Percentiles rank a stretch among this genome's conserved stretches.
phyloP scores from a whole-genome alignment of 2,797 vertebrate genomes.

The Microhierax caerulescens region DNA sequence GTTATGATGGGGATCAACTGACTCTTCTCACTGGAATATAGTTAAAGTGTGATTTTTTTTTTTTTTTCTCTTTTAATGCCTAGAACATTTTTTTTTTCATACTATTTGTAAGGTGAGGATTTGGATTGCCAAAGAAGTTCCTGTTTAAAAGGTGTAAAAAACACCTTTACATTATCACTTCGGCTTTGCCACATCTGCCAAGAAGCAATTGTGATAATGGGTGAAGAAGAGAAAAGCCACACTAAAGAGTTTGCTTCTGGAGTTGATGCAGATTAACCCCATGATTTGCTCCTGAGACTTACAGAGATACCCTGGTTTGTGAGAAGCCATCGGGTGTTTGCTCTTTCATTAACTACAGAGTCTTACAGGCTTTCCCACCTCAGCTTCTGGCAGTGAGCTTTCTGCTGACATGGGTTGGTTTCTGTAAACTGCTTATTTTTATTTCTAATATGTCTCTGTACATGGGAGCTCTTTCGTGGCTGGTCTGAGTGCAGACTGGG shows the following conservation, averaged over 20 bases:
- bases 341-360: background rate
- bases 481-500: background rate
- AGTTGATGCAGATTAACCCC: background rate
- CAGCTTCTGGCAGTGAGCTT: background rate
- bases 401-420: background rate
- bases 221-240: background rate
- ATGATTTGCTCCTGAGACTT: background rate
- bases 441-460: background rate
- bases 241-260: background rate
- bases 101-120: background rate
- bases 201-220: background rate
- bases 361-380: background rate
- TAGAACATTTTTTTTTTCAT: background rate
- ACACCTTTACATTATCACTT: background rate
- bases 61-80: background rate
- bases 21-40: background rate
- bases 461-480: rapidly evolving
- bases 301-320: background rate
- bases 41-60: background rate
- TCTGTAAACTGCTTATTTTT: background rate
- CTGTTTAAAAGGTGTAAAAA: background rate
- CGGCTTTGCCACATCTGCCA: background rate
- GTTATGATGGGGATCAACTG: background rate
- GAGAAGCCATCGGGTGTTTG: background rate
- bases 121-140: background rate